These are phyloP conservation scores for Rhipidura dahli DNA, from an alignment of 2,113 vertebrate species.

Conservation along the genomic window DNA sequence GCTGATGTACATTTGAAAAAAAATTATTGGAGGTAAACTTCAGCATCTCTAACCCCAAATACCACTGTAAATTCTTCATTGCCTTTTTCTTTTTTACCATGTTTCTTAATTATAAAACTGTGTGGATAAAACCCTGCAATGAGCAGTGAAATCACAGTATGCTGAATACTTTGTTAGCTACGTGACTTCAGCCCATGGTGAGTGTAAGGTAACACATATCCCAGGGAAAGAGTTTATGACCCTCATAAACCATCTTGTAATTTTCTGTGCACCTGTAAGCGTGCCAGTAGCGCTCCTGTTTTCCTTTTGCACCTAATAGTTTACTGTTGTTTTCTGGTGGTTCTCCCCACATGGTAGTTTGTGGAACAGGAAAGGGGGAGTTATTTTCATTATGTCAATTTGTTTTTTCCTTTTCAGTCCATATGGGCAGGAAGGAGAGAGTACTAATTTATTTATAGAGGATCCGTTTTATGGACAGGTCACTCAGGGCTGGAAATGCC, in stretches of 20 bases:
- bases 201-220: neutral
- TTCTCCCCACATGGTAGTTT: neutral
- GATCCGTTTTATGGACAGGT: slow-evolving; percentile 57
- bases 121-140: neutral
- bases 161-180: neutral
- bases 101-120: neutral
- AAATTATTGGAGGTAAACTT: neutral
- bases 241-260: neutral
- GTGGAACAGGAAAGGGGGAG: neutral
- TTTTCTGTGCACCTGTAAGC: neutral
- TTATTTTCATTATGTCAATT: neutral
- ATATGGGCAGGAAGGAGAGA: neutral
- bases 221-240: neutral
- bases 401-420: neutral
- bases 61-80: neutral
- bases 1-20: neutral
- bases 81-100: neutral
- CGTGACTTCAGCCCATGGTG: neutral
- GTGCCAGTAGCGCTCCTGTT: neutral
- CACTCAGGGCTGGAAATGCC: slow-evolving; percentile 47
- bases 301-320: slow-evolving; percentile 27
- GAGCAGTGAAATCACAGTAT: neutral
- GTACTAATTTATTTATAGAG: slow-evolving; percentile 65
- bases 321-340: neutral
- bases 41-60: neutral